Conservation (phyloP, 2,113 vertebrate species). For the Bujurquina vittata region DNA sequence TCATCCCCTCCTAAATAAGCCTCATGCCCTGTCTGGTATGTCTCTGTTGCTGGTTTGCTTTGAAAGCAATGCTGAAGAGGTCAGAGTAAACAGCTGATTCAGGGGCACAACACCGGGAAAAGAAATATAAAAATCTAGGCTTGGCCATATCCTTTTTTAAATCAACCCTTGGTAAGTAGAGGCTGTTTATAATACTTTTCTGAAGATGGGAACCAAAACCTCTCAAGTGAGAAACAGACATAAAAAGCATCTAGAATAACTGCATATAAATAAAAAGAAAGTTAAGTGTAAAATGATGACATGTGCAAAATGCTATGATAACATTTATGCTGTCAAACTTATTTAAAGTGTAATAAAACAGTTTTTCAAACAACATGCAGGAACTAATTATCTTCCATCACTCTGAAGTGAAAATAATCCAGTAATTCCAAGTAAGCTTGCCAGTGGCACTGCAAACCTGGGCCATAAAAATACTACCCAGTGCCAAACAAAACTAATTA, state of each 20-base stretch:
- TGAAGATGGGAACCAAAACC: not conserved
- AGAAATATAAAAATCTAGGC: not conserved
- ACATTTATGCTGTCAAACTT: not conserved
- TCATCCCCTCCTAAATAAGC: not conserved
- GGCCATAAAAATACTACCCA: slow-evolving; percentile 35
- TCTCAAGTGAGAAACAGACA: not conserved
- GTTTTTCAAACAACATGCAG: not conserved
- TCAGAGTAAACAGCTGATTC: not conserved
- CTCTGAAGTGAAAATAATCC: slow-evolving; percentile 43
- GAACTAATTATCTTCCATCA: slow-evolving; percentile 19
- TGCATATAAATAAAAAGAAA: not conserved
- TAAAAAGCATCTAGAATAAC: not conserved
- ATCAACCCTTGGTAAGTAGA: not conserved
- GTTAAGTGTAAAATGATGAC: not conserved
- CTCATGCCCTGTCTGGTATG: not conserved
- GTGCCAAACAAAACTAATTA: slow-evolving; percentile 64
- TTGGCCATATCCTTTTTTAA: not conserved
- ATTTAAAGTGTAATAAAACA: slow-evolving; percentile 10
- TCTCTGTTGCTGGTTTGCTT: not conserved
- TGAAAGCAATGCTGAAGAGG: not conserved
- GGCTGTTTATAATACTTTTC: not conserved
- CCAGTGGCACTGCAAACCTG: slow-evolving; percentile 45
- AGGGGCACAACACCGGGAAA: not conserved
- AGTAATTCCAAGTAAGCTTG: slow-evolving; percentile 43
- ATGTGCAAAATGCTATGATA: not conserved